Evolutionary conservation across 2,888 invertebrate species (phyloP).

Genomic region (Acanthoscelides obtectus): DNA sequence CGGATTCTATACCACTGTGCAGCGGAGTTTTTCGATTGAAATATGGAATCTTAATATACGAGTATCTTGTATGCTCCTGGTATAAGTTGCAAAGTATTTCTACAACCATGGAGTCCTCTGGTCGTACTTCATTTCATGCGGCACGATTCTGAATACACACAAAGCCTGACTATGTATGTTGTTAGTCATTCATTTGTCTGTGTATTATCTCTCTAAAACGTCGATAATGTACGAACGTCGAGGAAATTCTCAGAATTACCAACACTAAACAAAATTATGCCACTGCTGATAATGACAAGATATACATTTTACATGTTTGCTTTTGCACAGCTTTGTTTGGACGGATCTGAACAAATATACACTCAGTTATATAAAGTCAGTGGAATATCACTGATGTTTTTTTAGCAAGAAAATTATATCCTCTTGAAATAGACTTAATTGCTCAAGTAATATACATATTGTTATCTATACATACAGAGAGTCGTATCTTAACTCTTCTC

Average conservation of each 20-base stretch:
- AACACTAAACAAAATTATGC: neutral
- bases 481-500: no score
- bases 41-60: no score
- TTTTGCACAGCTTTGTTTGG: neutral
- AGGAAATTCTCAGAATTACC: neutral
- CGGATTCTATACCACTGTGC: no score
- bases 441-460: neutral
- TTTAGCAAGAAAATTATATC: neutral
- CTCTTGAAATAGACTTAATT: neutral
- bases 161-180: neutral
- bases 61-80: neutral
- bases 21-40: no score
- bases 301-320: neutral
- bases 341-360: neutral
- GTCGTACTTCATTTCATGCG: neutral
- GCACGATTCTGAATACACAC: neutral
- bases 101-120: neutral
- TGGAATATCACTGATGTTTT: neutral
- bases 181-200: neutral
- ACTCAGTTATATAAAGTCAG: neutral
- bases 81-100: neutral
- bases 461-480: no score
- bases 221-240: neutral
- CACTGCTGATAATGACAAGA: neutral
- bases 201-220: neutral